These are phyloP conservation scores for Microtus obscurus DNA, from an alignment of 2,797 vertebrate genomes.

Conservation along the genomic window DNA sequence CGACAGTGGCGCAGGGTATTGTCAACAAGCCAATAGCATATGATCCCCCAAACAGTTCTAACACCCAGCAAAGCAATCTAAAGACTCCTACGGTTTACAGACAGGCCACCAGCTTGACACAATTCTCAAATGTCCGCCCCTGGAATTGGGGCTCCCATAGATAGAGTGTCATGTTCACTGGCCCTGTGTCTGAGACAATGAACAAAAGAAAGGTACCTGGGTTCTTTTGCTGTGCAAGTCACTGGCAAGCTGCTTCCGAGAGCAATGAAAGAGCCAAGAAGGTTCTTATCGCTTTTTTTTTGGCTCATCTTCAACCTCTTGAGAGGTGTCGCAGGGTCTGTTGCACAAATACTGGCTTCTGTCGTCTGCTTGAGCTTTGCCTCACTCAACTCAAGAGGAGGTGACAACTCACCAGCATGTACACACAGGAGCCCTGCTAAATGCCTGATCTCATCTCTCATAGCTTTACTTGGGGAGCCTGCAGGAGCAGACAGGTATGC, in stretches of 20 bases:
- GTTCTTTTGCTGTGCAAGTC: not conserved
- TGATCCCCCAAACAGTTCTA: not conserved
- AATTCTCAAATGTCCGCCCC: not conserved
- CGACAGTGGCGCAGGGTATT: no score
- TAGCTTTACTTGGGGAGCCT: not conserved
- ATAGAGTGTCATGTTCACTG: not conserved
- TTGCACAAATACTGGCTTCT: not conserved
- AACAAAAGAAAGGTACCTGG: not conserved
- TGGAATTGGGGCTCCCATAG: not conserved
- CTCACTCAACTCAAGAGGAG: not conserved
- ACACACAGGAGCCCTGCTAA: not conserved
- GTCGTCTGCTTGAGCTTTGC: not conserved
- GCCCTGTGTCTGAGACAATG: not conserved
- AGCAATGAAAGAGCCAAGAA: not conserved
- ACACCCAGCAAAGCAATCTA: not conserved
- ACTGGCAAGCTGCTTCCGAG: not conserved
- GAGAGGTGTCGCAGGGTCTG: not conserved
- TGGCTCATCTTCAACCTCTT: fast-evolving
- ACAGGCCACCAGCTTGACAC: no score
- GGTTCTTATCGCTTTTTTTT: no score
- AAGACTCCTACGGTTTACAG: not conserved
- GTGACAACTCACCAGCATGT: no score
- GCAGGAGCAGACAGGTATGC: not conserved
- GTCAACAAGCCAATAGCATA: not conserved
- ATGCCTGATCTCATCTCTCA: not conserved